Percentiles rank a stretch among this genome's conserved stretches.
These are phyloP conservation scores for Tiliqua scincoides DNA, from an alignment of 2,113 vertebrate genomes.

Conservation along the genomic window DNA sequence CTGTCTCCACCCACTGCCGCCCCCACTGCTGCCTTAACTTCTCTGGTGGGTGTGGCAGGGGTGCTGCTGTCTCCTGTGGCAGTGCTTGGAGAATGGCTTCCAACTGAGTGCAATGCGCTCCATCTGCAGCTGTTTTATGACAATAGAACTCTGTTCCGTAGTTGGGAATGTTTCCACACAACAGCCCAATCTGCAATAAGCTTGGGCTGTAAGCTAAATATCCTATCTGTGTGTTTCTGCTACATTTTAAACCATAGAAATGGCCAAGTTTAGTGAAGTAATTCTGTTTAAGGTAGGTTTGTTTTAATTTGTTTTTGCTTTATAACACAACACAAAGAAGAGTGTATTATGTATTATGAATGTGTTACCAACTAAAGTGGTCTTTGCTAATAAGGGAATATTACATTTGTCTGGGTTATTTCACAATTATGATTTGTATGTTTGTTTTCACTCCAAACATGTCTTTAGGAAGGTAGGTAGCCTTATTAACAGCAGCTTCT, in stretches of 20 bases:
- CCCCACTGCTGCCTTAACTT: too few species aligned
- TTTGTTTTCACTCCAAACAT: neutral
- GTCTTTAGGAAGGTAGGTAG: constrained; percentile 11
- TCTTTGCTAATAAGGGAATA: neutral
- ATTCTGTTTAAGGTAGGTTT: constrained; percentile 6
- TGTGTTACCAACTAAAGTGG: accelerated
- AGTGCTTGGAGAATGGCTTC: too few species aligned
- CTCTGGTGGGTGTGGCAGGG: too few species aligned
- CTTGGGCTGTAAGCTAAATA: too few species aligned
- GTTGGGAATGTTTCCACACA: too few species aligned
- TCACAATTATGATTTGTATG: neutral
- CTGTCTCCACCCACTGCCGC: too few species aligned
- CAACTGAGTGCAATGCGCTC: too few species aligned
- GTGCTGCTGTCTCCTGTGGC: too few species aligned
- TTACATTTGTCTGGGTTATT: neutral
- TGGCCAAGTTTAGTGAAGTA: constrained; percentile 3
- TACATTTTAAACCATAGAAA: constrained; percentile 50
- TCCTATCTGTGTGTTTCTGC: constrained; percentile 22
- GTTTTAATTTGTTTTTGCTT: constrained; percentile 32
- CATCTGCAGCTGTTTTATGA: too few species aligned
- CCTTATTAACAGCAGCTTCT: neutral
- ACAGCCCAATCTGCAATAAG: too few species aligned
- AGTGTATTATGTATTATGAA: constrained; percentile 12
- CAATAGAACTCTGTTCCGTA: too few species aligned
- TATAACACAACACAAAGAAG: constrained; percentile 26